Evolutionary conservation across 2,797 vertebrate genomes (phyloP), one percentile per base, ranked within the genome.

Genomic region (Xerus rutilus): DNA sequence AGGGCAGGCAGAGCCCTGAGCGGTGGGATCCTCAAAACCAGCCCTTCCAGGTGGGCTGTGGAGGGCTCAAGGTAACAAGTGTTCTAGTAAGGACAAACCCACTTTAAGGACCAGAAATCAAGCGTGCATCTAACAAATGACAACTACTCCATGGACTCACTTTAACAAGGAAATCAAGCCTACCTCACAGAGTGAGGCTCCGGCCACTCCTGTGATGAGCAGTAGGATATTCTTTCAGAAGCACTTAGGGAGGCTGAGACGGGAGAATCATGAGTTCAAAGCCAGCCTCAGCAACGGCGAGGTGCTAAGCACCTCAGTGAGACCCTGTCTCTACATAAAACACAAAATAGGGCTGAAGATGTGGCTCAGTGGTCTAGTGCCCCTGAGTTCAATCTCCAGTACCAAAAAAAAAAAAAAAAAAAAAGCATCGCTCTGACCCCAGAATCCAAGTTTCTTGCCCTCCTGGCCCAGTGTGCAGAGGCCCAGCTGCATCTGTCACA

Each of bases 1-100:
- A 79, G 43, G 59, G 30, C 32, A 10, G 4, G 35, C 9, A 10
- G 0, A 1, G 32, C 23, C 14, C 2, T 6, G 14, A 23, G 39
- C 7, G 23, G 2, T 45, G 7, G 92, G 11, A 39, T 30, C 54
- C 23, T 73, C 32, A 69, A 15, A 57, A 28, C 10, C 59, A 69
- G 47, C 49, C 35, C 20, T 45, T n/a, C 45, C 54, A 15, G 54
- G n/a, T 47, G 28, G 65, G 28, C 35, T 45, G 12, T 11, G 65
- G 25, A 5, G 73, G 14, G 49, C 8, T 30, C 1, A 1, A 43
- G 17, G 43, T 5, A 18, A 85, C 88, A 77, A n/a, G n/a, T 64
- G 30, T 59, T 30, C 43, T 52, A 57, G 15, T 5, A 18, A 47
- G 25, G 57, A 74, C 64, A 49, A 7, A 0, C 3, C 0, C 15